Percentiles rank a stretch among this genome's conserved stretches.
These are phyloP conservation scores for Odontocolon sp. DNA, from an alignment of 2,888 invertebrate species.

Conservation along the genomic window DNA sequence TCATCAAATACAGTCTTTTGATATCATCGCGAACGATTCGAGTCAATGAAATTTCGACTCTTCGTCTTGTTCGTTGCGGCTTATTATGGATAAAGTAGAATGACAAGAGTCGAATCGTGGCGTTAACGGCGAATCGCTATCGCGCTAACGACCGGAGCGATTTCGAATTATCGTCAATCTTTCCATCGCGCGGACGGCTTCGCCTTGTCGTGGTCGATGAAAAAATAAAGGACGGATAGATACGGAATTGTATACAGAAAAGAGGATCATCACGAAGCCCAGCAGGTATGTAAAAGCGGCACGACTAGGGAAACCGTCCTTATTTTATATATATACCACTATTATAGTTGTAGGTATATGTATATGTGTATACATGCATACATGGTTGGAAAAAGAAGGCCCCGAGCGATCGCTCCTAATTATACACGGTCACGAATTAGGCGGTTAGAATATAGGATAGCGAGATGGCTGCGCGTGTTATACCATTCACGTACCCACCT, in stretches of 20 bases:
- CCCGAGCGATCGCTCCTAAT: conserved; percentile 61
- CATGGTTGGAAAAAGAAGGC: conserved; percentile 62
- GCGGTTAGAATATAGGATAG: conserved; percentile 60
- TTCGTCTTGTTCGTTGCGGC: too few relatives aligned
- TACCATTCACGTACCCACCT: conserved; percentile 38
- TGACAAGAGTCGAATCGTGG: conserved; percentile 31
- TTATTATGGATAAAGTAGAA: too few relatives aligned
- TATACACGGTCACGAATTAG: conserved; percentile 67
- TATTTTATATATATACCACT: background rate
- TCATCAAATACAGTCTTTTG: too few relatives aligned
- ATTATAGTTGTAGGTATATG: background rate
- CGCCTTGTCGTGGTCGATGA: conserved; percentile 3
- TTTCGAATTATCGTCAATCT: conserved; percentile 72
- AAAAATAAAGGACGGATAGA: background rate
- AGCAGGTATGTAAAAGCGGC: conserved; percentile 37
- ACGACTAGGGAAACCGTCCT: conserved; percentile 52
- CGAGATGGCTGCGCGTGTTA: conserved; percentile 60
- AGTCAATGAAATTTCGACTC: too few relatives aligned
- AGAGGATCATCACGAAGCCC: conserved; percentile 26
- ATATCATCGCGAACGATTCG: too few relatives aligned
- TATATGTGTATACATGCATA: background rate
- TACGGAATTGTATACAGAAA: background rate
- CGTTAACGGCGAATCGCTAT: conserved; percentile 62
- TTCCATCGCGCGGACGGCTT: conserved; percentile 52
- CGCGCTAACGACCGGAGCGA: conserved; percentile 64